phyloP scores from a whole-genome alignment of 2,113 vertebrate genomes.

The Thalassoma bifasciatum region DNA sequence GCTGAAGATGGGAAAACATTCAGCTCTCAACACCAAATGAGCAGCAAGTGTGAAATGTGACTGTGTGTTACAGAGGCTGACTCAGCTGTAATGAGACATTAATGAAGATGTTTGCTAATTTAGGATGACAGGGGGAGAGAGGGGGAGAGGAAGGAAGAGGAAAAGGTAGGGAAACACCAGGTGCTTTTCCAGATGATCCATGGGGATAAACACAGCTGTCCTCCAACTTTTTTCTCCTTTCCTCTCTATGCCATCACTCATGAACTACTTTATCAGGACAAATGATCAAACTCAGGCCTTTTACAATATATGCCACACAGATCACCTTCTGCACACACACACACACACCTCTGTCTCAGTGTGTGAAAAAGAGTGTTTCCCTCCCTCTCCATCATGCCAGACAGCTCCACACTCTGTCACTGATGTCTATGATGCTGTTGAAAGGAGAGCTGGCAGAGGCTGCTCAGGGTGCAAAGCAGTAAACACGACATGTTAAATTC shows the following conservation, averaged over 20 bases:
- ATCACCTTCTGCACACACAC: not conserved
- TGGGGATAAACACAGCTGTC: conserved; percentile 58
- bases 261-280: conserved; percentile 42
- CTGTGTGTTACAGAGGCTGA: conserved; percentile 66
- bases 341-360: conserved; percentile 16
- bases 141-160: conserved; percentile 17
- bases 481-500: conserved; percentile 54
- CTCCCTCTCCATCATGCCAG: conserved; percentile 59
- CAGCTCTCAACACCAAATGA: conserved; percentile 22
- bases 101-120: conserved; percentile 77
- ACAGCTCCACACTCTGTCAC: conserved; percentile 39
- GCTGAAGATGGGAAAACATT: not conserved
- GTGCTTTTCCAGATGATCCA: conserved; percentile 76
- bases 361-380: conserved; percentile 40
- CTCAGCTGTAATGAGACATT: conserved; percentile 72
- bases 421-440: conserved; percentile 59
- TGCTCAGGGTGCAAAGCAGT: conserved; percentile 32
- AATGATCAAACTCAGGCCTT: conserved; percentile 40
- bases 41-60: conserved; percentile 39
- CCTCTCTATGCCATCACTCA: not conserved
- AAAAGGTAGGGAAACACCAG: conserved; percentile 63
- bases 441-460: conserved; percentile 43
- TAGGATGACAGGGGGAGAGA: conserved; percentile 38
- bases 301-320: conserved; percentile 57
- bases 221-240: conserved; percentile 36